Evolutionary conservation across 2,113 vertebrate species (phyloP).

Genomic region (Pycnonotus jocosus): DNA sequence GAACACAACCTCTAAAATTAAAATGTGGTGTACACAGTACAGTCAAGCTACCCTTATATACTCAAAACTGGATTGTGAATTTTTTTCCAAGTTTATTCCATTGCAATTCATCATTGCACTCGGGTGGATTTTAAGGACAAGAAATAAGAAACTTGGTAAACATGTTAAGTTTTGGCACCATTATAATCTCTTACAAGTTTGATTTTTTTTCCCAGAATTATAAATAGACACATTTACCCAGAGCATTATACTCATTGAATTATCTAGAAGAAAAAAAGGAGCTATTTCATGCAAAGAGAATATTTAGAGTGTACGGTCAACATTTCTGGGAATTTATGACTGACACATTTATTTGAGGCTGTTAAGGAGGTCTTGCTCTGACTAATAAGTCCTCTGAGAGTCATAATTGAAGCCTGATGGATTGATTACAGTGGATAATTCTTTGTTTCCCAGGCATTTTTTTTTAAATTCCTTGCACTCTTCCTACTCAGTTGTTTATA

Average conservation of each 20-base stretch:
- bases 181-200: not conserved
- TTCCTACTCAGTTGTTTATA: not conserved
- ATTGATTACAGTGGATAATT: constrained; percentile 4
- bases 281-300: not conserved
- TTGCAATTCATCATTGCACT: not conserved
- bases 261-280: not conserved
- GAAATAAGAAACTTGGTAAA: not conserved
- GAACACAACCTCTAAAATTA: not conserved
- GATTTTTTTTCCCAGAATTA: not conserved
- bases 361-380: constrained; percentile 25
- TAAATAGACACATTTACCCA: not conserved
- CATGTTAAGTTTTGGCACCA: not conserved
- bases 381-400: constrained; percentile 24
- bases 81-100: not conserved
- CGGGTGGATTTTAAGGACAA: not conserved
- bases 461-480: not conserved
- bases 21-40: not conserved
- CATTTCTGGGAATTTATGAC: constrained; percentile 57
- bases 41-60: not conserved
- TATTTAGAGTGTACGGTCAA: not conserved
- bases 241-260: not conserved
- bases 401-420: constrained; percentile 53
- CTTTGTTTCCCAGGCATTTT: constrained; percentile 12
- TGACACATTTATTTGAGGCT: constrained; percentile 37
- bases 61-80: not conserved